Percentiles rank a stretch among this genome's conserved stretches.
Conservation (phyloP, 2,888 invertebrate species). For the Cantharis flavilabris region DNA sequence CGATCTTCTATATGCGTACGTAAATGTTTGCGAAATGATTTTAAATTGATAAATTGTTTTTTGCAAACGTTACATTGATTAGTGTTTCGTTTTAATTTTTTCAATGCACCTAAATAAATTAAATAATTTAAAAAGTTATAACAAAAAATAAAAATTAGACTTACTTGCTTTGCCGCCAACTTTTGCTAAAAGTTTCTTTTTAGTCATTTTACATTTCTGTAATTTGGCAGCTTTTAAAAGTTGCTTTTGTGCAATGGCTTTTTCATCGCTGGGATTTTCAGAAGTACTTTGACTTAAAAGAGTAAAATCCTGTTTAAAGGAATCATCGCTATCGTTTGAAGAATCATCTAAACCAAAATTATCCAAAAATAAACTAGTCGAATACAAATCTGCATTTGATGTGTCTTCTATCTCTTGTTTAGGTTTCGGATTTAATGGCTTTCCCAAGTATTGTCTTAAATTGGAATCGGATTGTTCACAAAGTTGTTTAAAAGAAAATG, state of each 20-base stretch:
- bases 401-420: slow-evolving; percentile 43
- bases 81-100: slow-evolving; percentile 49
- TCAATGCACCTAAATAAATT: slow-evolving; percentile 34
- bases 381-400: slow-evolving; percentile 40
- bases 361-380: slow-evolving; percentile 43
- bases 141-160: neutral
- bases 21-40: slow-evolving; percentile 56
- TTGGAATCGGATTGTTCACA: slow-evolving; percentile 57
- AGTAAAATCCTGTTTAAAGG: slow-evolving; percentile 47
- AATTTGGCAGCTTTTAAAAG: slow-evolving; percentile 51
- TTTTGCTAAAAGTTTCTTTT: slow-evolving; percentile 48
- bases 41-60: slow-evolving; percentile 55
- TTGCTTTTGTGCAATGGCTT: slow-evolving; percentile 54
- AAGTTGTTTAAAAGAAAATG: slow-evolving; percentile 57
- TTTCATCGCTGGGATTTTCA: slow-evolving; percentile 49
- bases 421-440: slow-evolving; percentile 44
- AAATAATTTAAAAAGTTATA: neutral
- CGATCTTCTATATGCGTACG: slow-evolving; percentile 56
- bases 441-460: slow-evolving; percentile 53
- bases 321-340: slow-evolving; percentile 50
- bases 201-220: slow-evolving; percentile 48
- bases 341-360: slow-evolving; percentile 50
- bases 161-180: slow-evolving; percentile 43
- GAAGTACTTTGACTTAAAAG: slow-evolving; percentile 40
- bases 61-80: slow-evolving; percentile 56